Conservation (phyloP, 2,113 vertebrate species). For the Prionailurus bengalensis region DNA sequence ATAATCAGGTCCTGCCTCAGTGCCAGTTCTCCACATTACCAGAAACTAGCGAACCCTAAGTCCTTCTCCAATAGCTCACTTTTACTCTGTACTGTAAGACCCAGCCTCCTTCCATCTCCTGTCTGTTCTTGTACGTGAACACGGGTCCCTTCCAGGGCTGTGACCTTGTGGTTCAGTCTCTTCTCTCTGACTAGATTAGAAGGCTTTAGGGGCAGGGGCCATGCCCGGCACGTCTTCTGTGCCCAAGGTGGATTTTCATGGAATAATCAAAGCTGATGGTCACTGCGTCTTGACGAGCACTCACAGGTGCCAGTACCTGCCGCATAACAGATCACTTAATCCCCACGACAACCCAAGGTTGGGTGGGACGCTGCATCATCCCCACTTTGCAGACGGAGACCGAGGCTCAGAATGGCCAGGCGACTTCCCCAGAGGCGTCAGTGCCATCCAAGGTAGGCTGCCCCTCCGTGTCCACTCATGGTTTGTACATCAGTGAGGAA, state of each 20-base stretch:
- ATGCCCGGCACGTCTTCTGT: fast-evolving
- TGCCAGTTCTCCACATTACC: fast-evolving
- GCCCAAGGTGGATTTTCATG: fast-evolving
- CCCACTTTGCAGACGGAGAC: fast-evolving
- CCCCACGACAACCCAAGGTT: fast-evolving
- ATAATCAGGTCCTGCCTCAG: not conserved
- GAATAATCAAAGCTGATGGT: too few species aligned
- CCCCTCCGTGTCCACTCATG: not conserved
- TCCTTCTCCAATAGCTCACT: not conserved
- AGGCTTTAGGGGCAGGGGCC: not conserved
- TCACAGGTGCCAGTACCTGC: fast-evolving
- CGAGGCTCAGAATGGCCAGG: fast-evolving
- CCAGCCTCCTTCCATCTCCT: fast-evolving
- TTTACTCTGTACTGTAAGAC: fast-evolving
- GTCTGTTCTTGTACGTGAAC: too few species aligned
- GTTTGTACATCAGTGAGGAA: not conserved
- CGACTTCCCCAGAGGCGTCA: fast-evolving
- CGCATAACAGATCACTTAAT: fast-evolving
- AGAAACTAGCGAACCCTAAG: not conserved
- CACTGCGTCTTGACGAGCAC: fast-evolving
- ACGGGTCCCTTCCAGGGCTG: not conserved
- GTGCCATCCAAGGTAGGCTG: not conserved
- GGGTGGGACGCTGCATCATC: fast-evolving
- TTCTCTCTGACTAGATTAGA: not conserved
- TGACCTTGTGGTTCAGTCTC: not conserved